Base-by-base conservation (phyloP, 2,113 vertebrate species). In the Melospiza melodia region DNA sequence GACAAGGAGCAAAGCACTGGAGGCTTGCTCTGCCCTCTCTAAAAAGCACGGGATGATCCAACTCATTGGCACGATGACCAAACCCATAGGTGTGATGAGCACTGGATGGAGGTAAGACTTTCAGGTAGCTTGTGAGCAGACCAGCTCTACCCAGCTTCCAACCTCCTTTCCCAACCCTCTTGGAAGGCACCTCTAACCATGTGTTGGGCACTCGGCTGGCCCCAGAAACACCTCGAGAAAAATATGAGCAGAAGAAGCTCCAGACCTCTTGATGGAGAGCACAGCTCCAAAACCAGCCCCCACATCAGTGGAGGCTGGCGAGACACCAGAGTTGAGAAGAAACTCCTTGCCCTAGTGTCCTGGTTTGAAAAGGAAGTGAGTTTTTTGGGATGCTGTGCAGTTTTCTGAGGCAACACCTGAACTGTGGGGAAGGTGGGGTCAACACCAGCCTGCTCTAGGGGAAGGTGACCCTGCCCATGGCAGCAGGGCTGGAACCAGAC, bases 301-400 rank as follows among this genome's bases (percentile, higher is more conserved):
- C 1, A 1, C 6, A 58, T 5, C 46, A 44, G 35, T 2, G 1
- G 46, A 57, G 11, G 37, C 0, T 58, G 62, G 49, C 1, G 0
- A 71, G 28, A 35, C 39, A 18, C 11, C 1, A 0, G 55, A 59
- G 55, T 1, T 30, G 33, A 91, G 24, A 27, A 87, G n/a, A 81
- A 57, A 39, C 27, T 55, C 52, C 28, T 6, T 51, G 16, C 24
- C 59, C 22, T n/a, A 41, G 41, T 41, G 13, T 41, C 41, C 41
- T 41, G 41, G 41, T 41, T 41, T 41, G 41, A 41, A 41, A 41
- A 41, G 41, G 41, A 41, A 41, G 41, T 41, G 41, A 41, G 41
- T 41, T 41, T 41, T 41, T 41, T 41, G 41, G 41, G 41, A 41
- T 41, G 41, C 41, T 41, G 41, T 41, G 41, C 41, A 41, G 41